phyloP scores from a whole-genome alignment of 2,113 vertebrate genomes.

The Cygnus buccinator region DNA sequence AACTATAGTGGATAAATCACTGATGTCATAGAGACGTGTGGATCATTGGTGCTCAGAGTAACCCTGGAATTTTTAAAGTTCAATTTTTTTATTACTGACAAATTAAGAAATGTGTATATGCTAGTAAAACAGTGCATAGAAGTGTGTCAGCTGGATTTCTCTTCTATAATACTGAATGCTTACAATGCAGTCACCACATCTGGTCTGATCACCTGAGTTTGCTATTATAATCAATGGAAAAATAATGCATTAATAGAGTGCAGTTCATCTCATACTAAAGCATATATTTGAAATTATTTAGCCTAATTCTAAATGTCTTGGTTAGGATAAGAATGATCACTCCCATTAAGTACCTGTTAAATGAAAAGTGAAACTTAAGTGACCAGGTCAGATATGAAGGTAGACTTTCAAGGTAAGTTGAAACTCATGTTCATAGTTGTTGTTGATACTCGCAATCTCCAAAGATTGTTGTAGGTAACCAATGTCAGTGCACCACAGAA shows the following conservation, averaged over 20 bases:
- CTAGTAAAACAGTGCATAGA: not conserved
- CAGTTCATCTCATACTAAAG: not conserved
- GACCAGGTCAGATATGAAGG: not conserved
- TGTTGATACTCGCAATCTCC: not conserved
- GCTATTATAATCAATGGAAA: not conserved
- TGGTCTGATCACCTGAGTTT: not conserved
- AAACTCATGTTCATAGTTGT: not conserved
- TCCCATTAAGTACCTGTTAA: not conserved
- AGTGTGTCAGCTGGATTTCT: not conserved
- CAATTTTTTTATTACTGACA: not conserved
- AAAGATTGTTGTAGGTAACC: not conserved
- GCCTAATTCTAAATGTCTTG: not conserved
- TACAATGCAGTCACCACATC: not conserved
- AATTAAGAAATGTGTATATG: not conserved
- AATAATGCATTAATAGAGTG: not conserved
- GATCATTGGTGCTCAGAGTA: not conserved
- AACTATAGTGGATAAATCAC: not conserved
- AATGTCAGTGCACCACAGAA: rapidly evolving
- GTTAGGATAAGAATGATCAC: not conserved
- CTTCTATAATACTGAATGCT: not conserved
- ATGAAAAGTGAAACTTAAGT: not conserved
- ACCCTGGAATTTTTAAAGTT: not conserved
- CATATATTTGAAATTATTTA: not conserved
- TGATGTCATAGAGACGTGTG: not conserved
- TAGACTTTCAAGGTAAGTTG: not conserved